Percentiles rank a stretch among this genome's conserved stretches.
Evolutionary conservation across 2,888 invertebrate genomes (phyloP).

Genomic region (Nemotelus nigrinus): DNA sequence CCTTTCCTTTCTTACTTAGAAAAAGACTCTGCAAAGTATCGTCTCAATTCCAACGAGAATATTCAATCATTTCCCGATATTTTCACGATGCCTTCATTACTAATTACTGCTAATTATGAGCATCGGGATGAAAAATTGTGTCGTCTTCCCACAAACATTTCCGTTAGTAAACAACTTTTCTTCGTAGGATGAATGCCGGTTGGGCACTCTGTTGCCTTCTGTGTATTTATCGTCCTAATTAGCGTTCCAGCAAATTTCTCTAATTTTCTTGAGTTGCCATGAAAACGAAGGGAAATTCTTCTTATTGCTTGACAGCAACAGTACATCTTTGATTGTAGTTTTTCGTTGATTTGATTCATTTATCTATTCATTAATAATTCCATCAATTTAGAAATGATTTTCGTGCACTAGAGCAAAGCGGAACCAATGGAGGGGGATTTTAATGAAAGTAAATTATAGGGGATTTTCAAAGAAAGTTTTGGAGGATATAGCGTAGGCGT

Average conservation of each 20-base stretch:
- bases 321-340: constrained; percentile 21
- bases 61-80: too few relatives aligned
- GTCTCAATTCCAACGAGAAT: too few relatives aligned
- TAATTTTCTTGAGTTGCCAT: constrained; percentile 6
- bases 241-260: constrained; percentile 24
- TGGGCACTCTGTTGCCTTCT: neutral
- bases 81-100: neutral
- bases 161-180: neutral
- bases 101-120: constrained; percentile 24
- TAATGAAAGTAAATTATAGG: too few relatives aligned
- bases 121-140: constrained; percentile 10
- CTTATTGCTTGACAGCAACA: neutral
- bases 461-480: too few relatives aligned
- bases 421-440: too few relatives aligned
- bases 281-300: neutral
- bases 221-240: constrained; percentile 4
- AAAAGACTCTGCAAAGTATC: too few relatives aligned
- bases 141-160: neutral
- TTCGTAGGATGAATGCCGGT: neutral
- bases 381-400: too few relatives aligned
- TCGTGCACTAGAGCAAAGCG: too few relatives aligned
- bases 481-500: too few relatives aligned
- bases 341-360: constrained; percentile 22
- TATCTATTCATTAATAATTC: too few relatives aligned
- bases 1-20: too few relatives aligned